phyloP scores from a whole-genome alignment of 2,888 invertebrate species.

The Agrochola litura region DNA sequence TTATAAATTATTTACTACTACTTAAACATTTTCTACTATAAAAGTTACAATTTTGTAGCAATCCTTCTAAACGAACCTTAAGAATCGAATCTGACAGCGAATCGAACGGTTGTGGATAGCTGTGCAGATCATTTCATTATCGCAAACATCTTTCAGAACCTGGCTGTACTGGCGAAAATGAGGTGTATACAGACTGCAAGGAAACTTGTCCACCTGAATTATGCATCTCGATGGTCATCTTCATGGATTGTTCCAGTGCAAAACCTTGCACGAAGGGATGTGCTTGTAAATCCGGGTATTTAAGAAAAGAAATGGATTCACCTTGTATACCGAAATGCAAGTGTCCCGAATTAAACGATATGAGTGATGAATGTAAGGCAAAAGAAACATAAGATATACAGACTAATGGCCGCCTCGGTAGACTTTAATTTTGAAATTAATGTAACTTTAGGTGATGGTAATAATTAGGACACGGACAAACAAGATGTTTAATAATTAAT shows the following conservation, averaged over 20 bases:
- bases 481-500: too few species aligned
- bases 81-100: neutral
- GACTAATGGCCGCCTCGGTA: neutral
- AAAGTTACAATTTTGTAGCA: neutral
- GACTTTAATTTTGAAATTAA: neutral
- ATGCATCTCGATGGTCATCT: constrained; percentile 62
- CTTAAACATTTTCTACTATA: neutral
- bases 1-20: neutral
- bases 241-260: constrained; percentile 53
- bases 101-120: neutral
- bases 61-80: neutral
- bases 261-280: constrained; percentile 61
- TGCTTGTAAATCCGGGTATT: constrained; percentile 63
- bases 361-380: constrained; percentile 40
- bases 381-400: neutral
- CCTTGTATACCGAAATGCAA: constrained; percentile 58
- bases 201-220: constrained; percentile 68
- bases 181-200: constrained; percentile 64
- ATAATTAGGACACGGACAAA: too few species aligned
- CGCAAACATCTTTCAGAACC: constrained; percentile 9
- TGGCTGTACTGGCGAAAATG: constrained; percentile 57
- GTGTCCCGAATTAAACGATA: constrained; percentile 31
- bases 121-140: neutral
- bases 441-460: neutral
- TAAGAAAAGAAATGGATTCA: constrained; percentile 38